Percentiles rank a stretch among this genome's conserved stretches.
These are phyloP conservation scores for Drymonia ruficornis DNA, from an alignment of 2,888 invertebrate genomes.

Conservation along the genomic window DNA sequence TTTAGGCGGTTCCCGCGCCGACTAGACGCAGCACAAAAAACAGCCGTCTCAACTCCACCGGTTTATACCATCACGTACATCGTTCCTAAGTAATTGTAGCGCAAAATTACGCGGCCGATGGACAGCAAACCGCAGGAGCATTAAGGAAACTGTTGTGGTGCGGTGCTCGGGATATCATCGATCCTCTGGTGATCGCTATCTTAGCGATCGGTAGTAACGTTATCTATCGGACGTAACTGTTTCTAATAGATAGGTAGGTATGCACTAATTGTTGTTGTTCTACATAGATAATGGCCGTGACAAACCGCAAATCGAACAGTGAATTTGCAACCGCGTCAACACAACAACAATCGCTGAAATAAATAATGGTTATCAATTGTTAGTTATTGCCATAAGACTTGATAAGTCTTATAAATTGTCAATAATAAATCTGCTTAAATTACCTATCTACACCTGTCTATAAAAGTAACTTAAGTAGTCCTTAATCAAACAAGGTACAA, in stretches of 20 bases:
- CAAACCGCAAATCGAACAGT: slow-evolving; percentile 28
- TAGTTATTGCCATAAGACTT: no score
- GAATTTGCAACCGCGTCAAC: slow-evolving; percentile 14
- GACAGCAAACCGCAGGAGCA: slow-evolving; percentile 68
- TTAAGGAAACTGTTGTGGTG: slow-evolving; percentile 69
- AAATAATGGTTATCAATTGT: background rate
- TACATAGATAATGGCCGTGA: slow-evolving; percentile 35
- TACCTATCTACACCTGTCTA: no score
- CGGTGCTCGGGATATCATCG: slow-evolving; percentile 60
- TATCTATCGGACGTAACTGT: slow-evolving; percentile 47
- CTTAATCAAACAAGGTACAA: no score
- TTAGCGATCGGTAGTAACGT: slow-evolving; percentile 38
- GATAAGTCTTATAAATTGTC: background rate
- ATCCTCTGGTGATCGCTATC: slow-evolving; percentile 53
- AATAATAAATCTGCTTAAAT: background rate
- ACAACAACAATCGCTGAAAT: slow-evolving; percentile 11
- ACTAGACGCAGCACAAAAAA: slow-evolving; percentile 22
- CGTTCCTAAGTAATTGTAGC: slow-evolving; percentile 55
- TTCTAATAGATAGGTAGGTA: slow-evolving; percentile 49
- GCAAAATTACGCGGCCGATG: slow-evolving; percentile 62
- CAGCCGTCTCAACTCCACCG: slow-evolving; percentile 48
- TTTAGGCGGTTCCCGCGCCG: slow-evolving; percentile 32
- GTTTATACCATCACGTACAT: slow-evolving; percentile 49
- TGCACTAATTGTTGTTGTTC: slow-evolving; percentile 51
- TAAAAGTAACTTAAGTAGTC: no score